Percentiles rank a stretch among this genome's conserved stretches.
Conservation (phyloP, 2,888 invertebrate genomes). For the Macaria liturata region DNA sequence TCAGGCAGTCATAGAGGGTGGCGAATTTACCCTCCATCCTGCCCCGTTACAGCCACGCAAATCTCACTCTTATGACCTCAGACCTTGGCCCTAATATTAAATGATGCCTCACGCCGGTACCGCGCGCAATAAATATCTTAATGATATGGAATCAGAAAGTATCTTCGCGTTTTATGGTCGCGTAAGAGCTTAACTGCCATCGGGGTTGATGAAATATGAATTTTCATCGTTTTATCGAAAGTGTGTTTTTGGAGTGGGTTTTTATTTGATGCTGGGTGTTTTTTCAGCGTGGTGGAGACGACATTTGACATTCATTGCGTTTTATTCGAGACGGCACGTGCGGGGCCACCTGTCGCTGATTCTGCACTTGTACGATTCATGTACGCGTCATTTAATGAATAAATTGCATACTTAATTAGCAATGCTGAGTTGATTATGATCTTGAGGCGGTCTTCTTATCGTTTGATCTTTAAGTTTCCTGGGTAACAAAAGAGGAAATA, state of each 20-base stretch:
- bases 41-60: slow-evolving; percentile 42
- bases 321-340: slow-evolving; percentile 78
- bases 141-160: slow-evolving; percentile 82
- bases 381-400: slow-evolving; percentile 45
- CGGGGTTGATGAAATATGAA: slow-evolving; percentile 43
- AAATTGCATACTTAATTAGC: slow-evolving; percentile 42
- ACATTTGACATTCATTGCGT: slow-evolving; percentile 82
- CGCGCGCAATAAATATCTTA: slow-evolving; percentile 78
- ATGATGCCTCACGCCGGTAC: slow-evolving; percentile 44
- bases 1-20: slow-evolving; percentile 81
- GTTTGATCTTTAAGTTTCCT: slow-evolving; percentile 2
- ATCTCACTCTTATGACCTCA: slow-evolving; percentile 59
- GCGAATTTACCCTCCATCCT: slow-evolving; percentile 70
- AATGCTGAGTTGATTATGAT: slow-evolving; percentile 12
- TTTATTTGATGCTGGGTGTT: slow-evolving; percentile 40
- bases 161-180: slow-evolving; percentile 53
- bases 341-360: slow-evolving; percentile 78
- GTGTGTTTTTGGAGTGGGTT: slow-evolving; percentile 41
- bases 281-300: slow-evolving; percentile 39
- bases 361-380: slow-evolving; percentile 60
- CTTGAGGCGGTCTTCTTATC: slow-evolving; percentile 17
- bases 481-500: not conserved
- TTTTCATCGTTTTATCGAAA: slow-evolving; percentile 48
- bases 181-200: slow-evolving; percentile 54
- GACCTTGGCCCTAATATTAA: slow-evolving; percentile 62